Evolutionary conservation across 2,113 vertebrate species (phyloP), one percentile per base, ranked within the genome.

Genomic region (Azemiops feae): DNA sequence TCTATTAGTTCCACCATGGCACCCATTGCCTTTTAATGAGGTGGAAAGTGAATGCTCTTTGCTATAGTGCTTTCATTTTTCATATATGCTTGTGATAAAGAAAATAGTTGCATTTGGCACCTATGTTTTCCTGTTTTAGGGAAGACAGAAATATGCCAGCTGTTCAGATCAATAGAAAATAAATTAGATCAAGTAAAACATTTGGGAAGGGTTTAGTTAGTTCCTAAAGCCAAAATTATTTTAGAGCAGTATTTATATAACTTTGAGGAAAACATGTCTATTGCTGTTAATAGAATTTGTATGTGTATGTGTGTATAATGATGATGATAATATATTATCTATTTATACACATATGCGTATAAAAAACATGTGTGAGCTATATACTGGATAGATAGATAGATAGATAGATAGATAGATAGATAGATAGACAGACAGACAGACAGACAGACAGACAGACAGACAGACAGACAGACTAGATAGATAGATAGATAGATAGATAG

Each of bases 181-280:
- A 1, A 93, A 52, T 5, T 87, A 34, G 39, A 39, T 88, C 53
- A 87, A 39, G 4, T 34, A 95, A 0, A 91, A 11, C 39, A 39
- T 92, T 92, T 50, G 94, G 88, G 94, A 91, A 93, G 55, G 34
- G 55, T 54, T 25, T 2, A 0, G 93, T 50, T 95, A 89, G 3
- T 57, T 74, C 22, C 22, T 23, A 39, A 12, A 54, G 91, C 91
- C 39, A 89, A 47, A 55, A 11, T 93, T 1, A 1, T 89, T 39
- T 90, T 86, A 92, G n/a, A 18, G 5, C 25, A 2, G 0, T 64
- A 20, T 0, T 2, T 93, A 74, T 92, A 34, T 92, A 23, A 86
- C 60, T 95, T 93, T 87, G 87, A 39, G 39, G 52, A 94, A 93
- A 95, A 55, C 93, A 92, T 3, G 95, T 95, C 22, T 96, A 95